Evolutionary conservation across 2,888 invertebrate genomes (phyloP).

Genomic region (Eurois occulta): DNA sequence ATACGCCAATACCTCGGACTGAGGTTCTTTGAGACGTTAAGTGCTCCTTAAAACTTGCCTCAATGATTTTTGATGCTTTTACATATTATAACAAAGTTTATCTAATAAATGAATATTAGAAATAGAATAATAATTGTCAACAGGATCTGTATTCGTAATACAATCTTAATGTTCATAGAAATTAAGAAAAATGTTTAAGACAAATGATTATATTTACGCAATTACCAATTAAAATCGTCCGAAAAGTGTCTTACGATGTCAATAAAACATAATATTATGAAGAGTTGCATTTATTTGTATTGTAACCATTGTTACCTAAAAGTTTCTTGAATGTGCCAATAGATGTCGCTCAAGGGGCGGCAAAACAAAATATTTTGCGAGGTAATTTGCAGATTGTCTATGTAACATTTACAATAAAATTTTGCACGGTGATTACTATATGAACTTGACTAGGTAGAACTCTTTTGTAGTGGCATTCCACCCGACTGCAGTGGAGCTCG

Average conservation of each 20-base stretch:
- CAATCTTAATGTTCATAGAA: slow-evolving; percentile 10
- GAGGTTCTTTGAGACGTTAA: slow-evolving; percentile 3
- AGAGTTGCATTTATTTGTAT: slow-evolving; percentile 13
- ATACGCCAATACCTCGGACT: slow-evolving; percentile 24
- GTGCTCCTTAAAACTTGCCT: slow-evolving; percentile 54
- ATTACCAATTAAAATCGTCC: slow-evolving; percentile 42
- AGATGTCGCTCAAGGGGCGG: slow-evolving; percentile 48
- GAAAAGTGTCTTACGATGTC: slow-evolving; percentile 54
- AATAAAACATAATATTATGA: slow-evolving; percentile 3
- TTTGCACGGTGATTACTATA: not conserved
- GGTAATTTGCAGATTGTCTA: not conserved
- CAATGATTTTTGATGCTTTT: slow-evolving; percentile 63
- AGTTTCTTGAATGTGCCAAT: slow-evolving; percentile 57
- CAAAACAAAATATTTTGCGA: not conserved
- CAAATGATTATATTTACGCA: slow-evolving; percentile 15
- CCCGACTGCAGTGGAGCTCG: not conserved
- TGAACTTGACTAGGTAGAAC: not conserved
- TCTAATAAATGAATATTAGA: not conserved
- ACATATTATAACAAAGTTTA: slow-evolving; percentile 21
- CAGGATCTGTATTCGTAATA: not conserved
- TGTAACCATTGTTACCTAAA: not conserved
- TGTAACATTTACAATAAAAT: not conserved
- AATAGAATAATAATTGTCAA: slow-evolving; percentile 9
- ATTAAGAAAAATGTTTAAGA: not conserved
- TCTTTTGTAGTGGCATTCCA: not conserved